phyloP scores from a whole-genome alignment of 1,140 invertebrate genomes.

The Bacillus rossius region DNA sequence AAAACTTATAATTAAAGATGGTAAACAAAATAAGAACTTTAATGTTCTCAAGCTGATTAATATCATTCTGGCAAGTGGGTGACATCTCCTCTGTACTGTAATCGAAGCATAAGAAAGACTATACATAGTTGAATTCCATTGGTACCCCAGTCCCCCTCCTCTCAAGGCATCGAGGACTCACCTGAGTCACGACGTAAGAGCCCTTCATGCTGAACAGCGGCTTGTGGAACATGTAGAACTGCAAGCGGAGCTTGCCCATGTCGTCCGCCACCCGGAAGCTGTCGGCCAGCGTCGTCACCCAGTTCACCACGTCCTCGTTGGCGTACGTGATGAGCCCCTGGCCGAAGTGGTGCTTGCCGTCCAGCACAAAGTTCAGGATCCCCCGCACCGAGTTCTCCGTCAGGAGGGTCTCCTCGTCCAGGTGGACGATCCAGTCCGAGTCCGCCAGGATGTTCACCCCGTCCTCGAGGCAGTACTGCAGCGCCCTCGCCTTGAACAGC shows the following conservation, averaged over 20 bases:
- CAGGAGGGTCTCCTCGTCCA: slow-evolving; percentile 95
- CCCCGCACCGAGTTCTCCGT: slow-evolving; percentile 89
- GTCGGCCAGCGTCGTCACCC: slow-evolving; percentile 94
- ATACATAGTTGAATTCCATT: too few species aligned
- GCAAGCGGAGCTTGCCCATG: slow-evolving; percentile 92
- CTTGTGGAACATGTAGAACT: slow-evolving; percentile 91
- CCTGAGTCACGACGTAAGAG: slow-evolving; percentile 90
- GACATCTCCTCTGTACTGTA: too few species aligned
- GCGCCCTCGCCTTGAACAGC: slow-evolving; percentile 89
- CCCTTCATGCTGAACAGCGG: slow-evolving; percentile 98
- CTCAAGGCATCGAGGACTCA: slow-evolving; percentile 39
- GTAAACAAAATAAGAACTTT: too few species aligned
- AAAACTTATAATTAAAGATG: too few species aligned
- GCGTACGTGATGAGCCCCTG: slow-evolving; percentile 98
- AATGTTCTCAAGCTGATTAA: too few species aligned
- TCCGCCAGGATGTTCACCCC: slow-evolving; percentile 82
- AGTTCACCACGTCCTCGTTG: slow-evolving; percentile 94
- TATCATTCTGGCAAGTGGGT: too few species aligned
- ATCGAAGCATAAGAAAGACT: too few species aligned
- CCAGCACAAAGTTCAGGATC: slow-evolving; percentile 92
- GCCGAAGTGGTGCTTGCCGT: slow-evolving; percentile 94
- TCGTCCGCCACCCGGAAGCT: slow-evolving; percentile 95
- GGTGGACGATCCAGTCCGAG: slow-evolving; percentile 94
- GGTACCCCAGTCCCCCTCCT: too few species aligned
- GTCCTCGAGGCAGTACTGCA: slow-evolving; percentile 95